Evolutionary conservation across 1,140 invertebrate genomes (phyloP).

Genomic region (Papilio glaucus): DNA sequence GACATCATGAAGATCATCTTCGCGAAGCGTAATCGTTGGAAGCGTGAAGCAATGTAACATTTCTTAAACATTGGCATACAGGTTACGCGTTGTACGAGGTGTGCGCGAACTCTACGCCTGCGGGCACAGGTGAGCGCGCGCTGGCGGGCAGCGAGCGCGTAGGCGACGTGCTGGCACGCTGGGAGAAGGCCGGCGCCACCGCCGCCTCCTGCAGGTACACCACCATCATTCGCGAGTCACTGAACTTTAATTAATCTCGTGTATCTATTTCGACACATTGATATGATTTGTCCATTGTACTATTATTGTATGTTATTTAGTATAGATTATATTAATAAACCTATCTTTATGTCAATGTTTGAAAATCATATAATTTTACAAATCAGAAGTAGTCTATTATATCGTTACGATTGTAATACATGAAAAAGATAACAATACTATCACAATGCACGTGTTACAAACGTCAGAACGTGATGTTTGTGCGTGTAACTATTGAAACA

Average conservation of each 20-base stretch:
- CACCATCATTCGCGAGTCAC: no score
- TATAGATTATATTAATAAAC: no score
- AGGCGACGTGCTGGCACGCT: conserved; percentile 97
- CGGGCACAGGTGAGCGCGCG: conserved; percentile 91
- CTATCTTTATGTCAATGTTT: no score
- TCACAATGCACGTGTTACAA: not conserved
- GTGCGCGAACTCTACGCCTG: conserved; percentile 79
- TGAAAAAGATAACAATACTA: not conserved
- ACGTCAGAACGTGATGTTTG: not conserved
- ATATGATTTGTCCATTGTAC: no score
- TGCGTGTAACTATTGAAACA: not conserved
- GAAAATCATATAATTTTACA: no score
- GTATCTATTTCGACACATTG: no score
- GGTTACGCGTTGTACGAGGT: conserved; percentile 93
- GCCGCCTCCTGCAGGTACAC: conserved; percentile 85
- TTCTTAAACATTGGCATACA: conserved; percentile 31
- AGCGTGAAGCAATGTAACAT: not conserved
- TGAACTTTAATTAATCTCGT: no score
- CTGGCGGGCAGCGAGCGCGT: conserved; percentile 94
- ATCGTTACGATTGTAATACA: not conserved
- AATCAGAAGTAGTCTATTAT: no score
- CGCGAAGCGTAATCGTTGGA: no score
- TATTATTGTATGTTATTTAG: no score
- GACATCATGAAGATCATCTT: no score
- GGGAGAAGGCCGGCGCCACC: conserved; percentile 92